These are phyloP conservation scores for Microctonus aethiopoides DNA, from an alignment of 2,888 invertebrate genomes.

Conservation along the genomic window DNA sequence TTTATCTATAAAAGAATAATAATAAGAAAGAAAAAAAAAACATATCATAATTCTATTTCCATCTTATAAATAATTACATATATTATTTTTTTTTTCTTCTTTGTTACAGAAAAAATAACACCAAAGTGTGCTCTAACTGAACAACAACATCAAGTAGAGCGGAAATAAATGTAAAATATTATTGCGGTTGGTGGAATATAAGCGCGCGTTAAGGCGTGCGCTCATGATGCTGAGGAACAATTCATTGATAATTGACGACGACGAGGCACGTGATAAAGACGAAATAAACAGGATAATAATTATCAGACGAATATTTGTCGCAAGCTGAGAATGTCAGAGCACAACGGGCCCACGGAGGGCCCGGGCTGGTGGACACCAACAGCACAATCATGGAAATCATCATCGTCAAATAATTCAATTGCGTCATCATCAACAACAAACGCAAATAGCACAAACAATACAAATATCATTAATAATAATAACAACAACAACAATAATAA, in stretches of 20 bases:
- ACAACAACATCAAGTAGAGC: no score
- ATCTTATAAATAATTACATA: neutral
- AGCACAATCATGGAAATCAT: conserved; percentile 59
- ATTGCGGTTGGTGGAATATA: neutral
- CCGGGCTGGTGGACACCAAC: conserved; percentile 60
- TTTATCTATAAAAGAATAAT: no score
- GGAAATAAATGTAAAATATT: neutral
- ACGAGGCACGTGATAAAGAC: conserved; percentile 47
- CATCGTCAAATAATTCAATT: conserved; percentile 33
- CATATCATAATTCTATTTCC: neutral
- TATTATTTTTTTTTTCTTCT: conserved; percentile 4
- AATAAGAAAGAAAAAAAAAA: no score
- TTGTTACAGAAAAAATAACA: neutral
- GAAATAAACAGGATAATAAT: conserved; percentile 36
- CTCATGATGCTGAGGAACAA: conserved; percentile 62
- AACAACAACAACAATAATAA: neutral
- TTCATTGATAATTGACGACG: conserved; percentile 37
- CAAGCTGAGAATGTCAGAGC: conserved; percentile 65
- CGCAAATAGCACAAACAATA: conserved; percentile 2
- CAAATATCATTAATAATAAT: conserved; percentile 1
- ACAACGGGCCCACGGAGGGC: conserved; percentile 64
- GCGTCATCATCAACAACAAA: conserved; percentile 33
- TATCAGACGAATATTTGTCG: conserved; percentile 40
- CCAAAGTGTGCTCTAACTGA: neutral
- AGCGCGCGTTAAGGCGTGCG: conserved; percentile 28